Percentiles rank a stretch among this genome's conserved stretches.
Conservation (phyloP, 1,140 invertebrate genomes). For the Chymomyza costata region DNA sequence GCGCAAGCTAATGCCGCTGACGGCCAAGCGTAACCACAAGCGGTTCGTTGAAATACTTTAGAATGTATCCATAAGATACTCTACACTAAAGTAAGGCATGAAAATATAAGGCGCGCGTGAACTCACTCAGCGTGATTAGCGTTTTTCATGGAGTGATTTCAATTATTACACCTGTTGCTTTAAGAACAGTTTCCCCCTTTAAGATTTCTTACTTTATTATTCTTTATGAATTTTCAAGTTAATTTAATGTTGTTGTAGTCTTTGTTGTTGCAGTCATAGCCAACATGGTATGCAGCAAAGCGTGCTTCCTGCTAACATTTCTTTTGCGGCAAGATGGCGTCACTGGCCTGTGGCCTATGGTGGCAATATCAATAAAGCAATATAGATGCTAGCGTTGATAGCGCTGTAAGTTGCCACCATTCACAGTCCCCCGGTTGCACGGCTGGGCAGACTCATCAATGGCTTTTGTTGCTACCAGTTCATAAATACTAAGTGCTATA, state of each 20-base stretch:
- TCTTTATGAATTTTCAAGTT: conserved; percentile 34
- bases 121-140: conserved; percentile 55
- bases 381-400: conserved; percentile 5
- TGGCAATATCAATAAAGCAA: conserved; percentile 26
- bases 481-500: conserved; percentile 60
- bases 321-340: conserved; percentile 20
- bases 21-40: conserved; percentile 50
- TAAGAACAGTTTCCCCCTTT: conserved; percentile 21
- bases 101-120: conserved; percentile 14
- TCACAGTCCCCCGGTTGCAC: conserved; percentile 23
- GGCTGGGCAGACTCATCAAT: conserved; percentile 43
- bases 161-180: conserved; percentile 69
- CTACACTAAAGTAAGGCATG: neutral
- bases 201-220: conserved; percentile 16
- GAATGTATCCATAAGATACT: no score
- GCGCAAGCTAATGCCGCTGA: conserved; percentile 43
- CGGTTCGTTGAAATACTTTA: neutral
- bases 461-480: conserved; percentile 48
- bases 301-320: conserved; percentile 62
- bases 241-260: neutral
- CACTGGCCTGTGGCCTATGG: conserved; percentile 17
- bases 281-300: conserved; percentile 38
- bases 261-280: conserved; percentile 14
- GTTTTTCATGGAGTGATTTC: conserved; percentile 53
- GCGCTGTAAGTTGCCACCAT: conserved; percentile 32